phyloP scores from a whole-genome alignment of 2,888 invertebrate species.

The Lamellibrachia columna region DNA sequence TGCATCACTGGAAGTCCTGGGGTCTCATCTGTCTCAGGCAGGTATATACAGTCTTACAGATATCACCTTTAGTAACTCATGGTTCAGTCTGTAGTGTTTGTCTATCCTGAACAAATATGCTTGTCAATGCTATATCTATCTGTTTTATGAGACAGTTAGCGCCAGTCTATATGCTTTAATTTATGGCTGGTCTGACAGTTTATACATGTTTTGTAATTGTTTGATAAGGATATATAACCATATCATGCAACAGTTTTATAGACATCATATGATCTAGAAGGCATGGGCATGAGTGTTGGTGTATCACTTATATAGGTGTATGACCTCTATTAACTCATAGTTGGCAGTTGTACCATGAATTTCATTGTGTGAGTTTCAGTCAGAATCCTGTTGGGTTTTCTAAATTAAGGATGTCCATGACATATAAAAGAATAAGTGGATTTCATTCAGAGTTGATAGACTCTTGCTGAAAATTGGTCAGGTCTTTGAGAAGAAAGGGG shows the following conservation, averaged over 20 bases:
- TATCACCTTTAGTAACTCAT: background rate
- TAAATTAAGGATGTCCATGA: background rate
- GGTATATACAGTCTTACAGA: background rate
- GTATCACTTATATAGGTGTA: background rate
- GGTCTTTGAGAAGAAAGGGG: background rate
- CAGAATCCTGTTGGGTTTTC: background rate
- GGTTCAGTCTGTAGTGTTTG: background rate
- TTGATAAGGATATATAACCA: background rate
- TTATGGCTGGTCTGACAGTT: background rate
- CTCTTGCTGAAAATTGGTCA: background rate
- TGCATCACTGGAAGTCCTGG: background rate
- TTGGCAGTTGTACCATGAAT: background rate
- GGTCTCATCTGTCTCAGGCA: background rate
- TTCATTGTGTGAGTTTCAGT: background rate
- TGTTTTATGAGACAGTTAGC: constrained; percentile 4
- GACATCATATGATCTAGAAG: background rate
- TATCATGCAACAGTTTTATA: background rate
- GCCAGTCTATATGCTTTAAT: background rate
- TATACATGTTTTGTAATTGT: background rate
- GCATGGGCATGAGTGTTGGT: background rate
- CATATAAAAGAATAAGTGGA: background rate
- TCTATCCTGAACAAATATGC: constrained; percentile 12
- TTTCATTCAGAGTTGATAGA: background rate
- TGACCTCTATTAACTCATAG: background rate
- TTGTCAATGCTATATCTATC: background rate